These are phyloP conservation scores for Ifrita kowaldi DNA, from an alignment of 2,113 vertebrate species.

Conservation along the genomic window DNA sequence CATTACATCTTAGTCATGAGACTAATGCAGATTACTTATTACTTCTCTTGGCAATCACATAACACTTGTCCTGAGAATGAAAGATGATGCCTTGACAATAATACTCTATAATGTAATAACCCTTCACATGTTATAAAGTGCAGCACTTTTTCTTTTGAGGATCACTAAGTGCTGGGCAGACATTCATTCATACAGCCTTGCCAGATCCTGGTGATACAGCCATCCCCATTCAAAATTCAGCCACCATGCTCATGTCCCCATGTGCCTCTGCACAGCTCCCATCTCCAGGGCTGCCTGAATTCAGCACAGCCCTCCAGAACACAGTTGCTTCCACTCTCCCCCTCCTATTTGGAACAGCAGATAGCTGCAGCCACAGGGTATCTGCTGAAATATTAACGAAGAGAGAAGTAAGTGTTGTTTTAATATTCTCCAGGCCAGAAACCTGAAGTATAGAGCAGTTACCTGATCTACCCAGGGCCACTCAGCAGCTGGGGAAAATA, in stretches of 20 bases:
- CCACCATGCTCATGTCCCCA: fast-evolving
- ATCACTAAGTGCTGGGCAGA: constrained; percentile 47
- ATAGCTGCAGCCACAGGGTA: neutral
- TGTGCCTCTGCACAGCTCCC: neutral
- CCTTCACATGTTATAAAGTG: constrained; percentile 48
- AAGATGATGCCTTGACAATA: constrained; percentile 62
- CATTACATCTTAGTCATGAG: constrained; percentile 53
- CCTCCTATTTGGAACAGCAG: neutral
- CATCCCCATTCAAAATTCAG: neutral
- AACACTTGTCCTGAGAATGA: constrained; percentile 51
- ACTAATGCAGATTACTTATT: constrained; percentile 62
- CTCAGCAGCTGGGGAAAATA: neutral
- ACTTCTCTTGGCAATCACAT: constrained; percentile 56
- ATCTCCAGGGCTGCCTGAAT: neutral
- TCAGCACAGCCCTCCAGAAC: neutral
- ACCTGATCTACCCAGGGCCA: neutral
- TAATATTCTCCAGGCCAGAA: constrained; percentile 37
- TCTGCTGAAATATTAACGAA: constrained; percentile 36
- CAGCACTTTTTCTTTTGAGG: constrained; percentile 54
- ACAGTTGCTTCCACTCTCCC: neutral
- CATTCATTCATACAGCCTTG: neutral
- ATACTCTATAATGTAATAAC: constrained; percentile 54
- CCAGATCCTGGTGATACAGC: neutral
- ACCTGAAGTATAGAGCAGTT: neutral
- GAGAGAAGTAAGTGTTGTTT: constrained; percentile 18